phyloP scores from a whole-genome alignment of 2,888 invertebrate genomes.

The Ophonus ardosiacus region DNA sequence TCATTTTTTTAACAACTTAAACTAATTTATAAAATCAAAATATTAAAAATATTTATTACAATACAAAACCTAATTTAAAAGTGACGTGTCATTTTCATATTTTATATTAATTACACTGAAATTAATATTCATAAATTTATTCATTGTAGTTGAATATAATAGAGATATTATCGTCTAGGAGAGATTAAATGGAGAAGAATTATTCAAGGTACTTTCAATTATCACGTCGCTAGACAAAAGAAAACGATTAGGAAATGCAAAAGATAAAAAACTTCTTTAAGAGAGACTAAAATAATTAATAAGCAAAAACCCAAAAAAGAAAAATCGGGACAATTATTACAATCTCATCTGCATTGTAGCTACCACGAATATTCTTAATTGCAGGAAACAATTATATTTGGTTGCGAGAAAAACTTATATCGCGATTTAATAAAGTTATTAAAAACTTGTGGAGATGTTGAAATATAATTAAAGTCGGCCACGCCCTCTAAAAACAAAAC shows the following conservation, averaged over 20 bases:
- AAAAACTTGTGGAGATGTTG: conserved; percentile 55
- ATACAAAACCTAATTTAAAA: too few relatives aligned
- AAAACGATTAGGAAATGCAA: conserved; percentile 2
- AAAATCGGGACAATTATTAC: conserved; percentile 7
- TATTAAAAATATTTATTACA: too few relatives aligned
- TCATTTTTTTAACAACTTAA: too few relatives aligned
- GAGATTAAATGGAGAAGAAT: background rate
- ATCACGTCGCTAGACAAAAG: background rate
- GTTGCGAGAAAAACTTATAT: conserved; percentile 54
- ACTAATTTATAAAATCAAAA: too few relatives aligned
- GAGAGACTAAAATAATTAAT: conserved; percentile 19
- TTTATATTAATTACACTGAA: too few relatives aligned
- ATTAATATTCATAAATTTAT: background rate
- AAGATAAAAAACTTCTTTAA: conserved; percentile 16
- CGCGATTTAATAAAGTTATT: conserved; percentile 58
- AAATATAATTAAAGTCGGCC: conserved; percentile 56
- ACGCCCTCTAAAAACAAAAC: conserved; percentile 52
- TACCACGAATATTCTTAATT: conserved; percentile 48
- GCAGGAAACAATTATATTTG: conserved; percentile 54
- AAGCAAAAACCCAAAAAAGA: background rate
- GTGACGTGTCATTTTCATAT: too few relatives aligned
- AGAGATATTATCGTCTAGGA: background rate
- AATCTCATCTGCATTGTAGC: conserved; percentile 30
- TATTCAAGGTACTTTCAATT: background rate
- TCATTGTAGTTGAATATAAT: background rate